These are phyloP conservation scores for Pempheris klunzingeri DNA, from an alignment of 2,797 vertebrate genomes.

Conservation along the genomic window DNA sequence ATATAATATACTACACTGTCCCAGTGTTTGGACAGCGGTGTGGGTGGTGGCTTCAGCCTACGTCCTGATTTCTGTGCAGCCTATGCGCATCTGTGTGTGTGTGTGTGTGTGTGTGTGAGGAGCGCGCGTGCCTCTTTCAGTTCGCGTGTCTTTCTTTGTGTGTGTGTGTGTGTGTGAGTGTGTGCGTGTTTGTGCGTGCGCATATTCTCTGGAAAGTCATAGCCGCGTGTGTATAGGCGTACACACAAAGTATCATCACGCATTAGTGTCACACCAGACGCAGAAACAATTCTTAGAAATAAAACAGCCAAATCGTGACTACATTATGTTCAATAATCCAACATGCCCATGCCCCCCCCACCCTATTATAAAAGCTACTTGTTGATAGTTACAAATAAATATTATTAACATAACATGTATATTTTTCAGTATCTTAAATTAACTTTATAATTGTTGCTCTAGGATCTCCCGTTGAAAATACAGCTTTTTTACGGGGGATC, in stretches of 20 bases:
- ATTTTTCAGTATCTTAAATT: not conserved
- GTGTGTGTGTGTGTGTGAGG: slow-evolving; percentile 6
- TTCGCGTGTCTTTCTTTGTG: not conserved
- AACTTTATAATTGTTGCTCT: slow-evolving; percentile 2
- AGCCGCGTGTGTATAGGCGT: not conserved
- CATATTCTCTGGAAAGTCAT: not conserved
- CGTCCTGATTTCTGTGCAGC: slow-evolving; percentile 2
- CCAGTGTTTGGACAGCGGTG: slow-evolving; percentile 49
- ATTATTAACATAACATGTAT: not conserved
- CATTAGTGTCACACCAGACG: not conserved
- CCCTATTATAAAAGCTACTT: slow-evolving; percentile 40
- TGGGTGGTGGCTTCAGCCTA: slow-evolving; percentile 43
- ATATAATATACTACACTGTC: slow-evolving; percentile 35
- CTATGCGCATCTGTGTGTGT: not conserved
- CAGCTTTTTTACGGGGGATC: not conserved
- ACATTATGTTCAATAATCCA: slow-evolving; percentile 3
- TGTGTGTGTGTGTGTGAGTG: not conserved
- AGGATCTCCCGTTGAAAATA: not conserved
- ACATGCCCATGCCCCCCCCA: not conserved
- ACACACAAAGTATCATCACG: not conserved
- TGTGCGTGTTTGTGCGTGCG: too few relatives aligned
- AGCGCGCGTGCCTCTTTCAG: not conserved
- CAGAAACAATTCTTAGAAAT: not conserved
- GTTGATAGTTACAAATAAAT: slow-evolving; percentile 31
- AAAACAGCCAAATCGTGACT: not conserved